Conservation (phyloP, 2,797 vertebrate genomes). For the Ibycter americanus region DNA sequence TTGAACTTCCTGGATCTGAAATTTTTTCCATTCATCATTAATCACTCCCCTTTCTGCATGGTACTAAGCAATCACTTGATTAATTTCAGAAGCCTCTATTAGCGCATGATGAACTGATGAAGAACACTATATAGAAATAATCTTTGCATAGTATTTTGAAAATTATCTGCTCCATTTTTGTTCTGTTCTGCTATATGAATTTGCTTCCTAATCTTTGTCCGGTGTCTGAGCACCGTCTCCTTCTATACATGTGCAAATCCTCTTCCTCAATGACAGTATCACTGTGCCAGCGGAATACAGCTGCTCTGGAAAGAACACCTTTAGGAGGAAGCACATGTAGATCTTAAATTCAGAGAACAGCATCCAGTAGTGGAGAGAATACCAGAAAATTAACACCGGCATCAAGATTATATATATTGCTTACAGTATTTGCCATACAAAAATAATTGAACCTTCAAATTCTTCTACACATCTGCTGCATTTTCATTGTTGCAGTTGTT, state of each 20-base stretch:
- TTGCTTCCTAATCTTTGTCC: neutral
- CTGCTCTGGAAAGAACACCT: neutral
- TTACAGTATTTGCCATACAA: neutral
- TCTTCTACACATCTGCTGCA: neutral
- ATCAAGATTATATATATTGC: neutral
- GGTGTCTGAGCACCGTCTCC: neutral
- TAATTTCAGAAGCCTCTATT: neutral
- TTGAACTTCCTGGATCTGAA: neutral
- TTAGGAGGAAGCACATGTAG: neutral
- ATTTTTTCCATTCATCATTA: neutral
- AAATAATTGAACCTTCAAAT: neutral
- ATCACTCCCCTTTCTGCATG: neutral
- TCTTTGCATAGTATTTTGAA: neutral
- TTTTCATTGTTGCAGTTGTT: neutral
- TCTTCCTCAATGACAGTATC: neutral
- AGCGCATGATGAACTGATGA: neutral
- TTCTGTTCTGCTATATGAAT: neutral
- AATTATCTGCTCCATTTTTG: neutral
- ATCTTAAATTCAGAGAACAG: neutral
- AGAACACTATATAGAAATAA: neutral
- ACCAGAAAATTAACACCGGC: neutral
- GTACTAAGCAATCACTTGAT: neutral
- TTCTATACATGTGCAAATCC: neutral
- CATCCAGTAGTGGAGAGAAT: neutral
- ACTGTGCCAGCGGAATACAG: neutral